These are phyloP conservation scores for Thyatira batis DNA, from an alignment of 2,888 invertebrate species.

Conservation along the genomic window DNA sequence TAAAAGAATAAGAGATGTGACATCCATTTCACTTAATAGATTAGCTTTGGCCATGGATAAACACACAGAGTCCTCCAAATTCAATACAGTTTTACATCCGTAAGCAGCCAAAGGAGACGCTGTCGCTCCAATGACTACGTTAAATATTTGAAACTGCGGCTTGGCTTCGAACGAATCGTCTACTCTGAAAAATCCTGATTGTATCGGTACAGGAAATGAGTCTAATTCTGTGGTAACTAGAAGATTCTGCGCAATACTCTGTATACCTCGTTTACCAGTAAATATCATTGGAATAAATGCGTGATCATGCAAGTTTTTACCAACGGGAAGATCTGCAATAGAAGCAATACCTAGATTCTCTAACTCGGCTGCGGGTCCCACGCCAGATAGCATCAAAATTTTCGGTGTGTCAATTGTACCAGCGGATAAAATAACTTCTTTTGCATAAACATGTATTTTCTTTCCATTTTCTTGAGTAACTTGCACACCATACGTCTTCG, in stretches of 20 bases:
- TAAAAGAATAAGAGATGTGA: conserved; percentile 42
- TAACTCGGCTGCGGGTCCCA: conserved; percentile 58
- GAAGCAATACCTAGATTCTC: conserved; percentile 44
- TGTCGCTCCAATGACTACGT: conserved; percentile 55
- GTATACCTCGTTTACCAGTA: conserved; percentile 49
- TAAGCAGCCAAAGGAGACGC: conserved; percentile 40
- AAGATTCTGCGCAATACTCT: conserved; percentile 53
- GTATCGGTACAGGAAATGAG: conserved; percentile 52
- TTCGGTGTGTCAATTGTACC: conserved; percentile 65
- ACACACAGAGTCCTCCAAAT: conserved; percentile 45
- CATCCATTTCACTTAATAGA: conserved; percentile 47
- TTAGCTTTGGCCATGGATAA: conserved; percentile 49
- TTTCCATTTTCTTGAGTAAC: conserved; percentile 40
- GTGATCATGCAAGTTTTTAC: conserved; percentile 67
- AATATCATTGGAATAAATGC: conserved; percentile 43
- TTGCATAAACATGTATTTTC: conserved; percentile 45
- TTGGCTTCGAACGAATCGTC: conserved; percentile 29
- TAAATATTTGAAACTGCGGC: conserved; percentile 65
- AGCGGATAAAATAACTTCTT: conserved; percentile 65
- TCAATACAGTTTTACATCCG: conserved; percentile 39
- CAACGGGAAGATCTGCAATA: conserved; percentile 62
- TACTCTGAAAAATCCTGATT: conserved; percentile 51
- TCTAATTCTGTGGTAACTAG: conserved; percentile 35
- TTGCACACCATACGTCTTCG: conserved; percentile 53
- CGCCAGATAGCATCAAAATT: conserved; percentile 65